phyloP scores from a whole-genome alignment of 53 echinoderm and acorn worm species.

The Stichopus horrens region DNA sequence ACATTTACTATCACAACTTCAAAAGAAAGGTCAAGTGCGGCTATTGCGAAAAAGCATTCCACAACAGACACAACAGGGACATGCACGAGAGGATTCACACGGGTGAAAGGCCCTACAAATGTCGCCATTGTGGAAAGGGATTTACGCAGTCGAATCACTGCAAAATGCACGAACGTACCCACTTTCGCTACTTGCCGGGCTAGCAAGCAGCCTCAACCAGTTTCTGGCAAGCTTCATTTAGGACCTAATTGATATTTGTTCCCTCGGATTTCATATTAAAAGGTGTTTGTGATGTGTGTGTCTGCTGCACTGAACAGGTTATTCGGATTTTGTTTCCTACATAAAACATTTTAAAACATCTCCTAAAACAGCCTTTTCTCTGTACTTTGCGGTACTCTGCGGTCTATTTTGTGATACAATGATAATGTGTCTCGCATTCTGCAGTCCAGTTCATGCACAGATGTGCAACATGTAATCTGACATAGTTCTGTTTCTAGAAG shows the following conservation, averaged over 20 bases:
- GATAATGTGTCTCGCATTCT: too few relatives aligned
- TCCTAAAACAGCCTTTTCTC: too few relatives aligned
- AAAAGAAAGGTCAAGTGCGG: neutral
- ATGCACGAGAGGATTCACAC: slow-evolving; percentile 19
- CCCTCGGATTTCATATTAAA: too few relatives aligned
- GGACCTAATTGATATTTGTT: neutral
- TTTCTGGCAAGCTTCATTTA: neutral
- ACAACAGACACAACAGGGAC: neutral
- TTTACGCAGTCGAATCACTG: neutral
- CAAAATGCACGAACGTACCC: slow-evolving; percentile 4
- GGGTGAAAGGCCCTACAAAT: slow-evolving; percentile 19
- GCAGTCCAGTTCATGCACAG: too few relatives aligned
- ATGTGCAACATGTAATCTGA: too few relatives aligned
- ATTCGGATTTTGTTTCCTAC: too few relatives aligned
- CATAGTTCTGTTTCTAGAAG: too few relatives aligned
- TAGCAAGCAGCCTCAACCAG: neutral
- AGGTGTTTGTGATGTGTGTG: too few relatives aligned
- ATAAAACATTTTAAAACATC: too few relatives aligned
- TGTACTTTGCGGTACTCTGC: too few relatives aligned
- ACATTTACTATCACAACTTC: neutral
- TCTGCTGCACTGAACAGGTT: too few relatives aligned
- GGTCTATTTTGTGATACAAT: too few relatives aligned
- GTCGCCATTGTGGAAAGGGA: neutral
- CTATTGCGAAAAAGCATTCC: slow-evolving; percentile 17
- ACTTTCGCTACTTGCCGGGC: neutral